A percentile compares a stretch with the other conserved stretches of the same genome.
Conservation (phyloP, 2,113 vertebrate species). For the Scolopax mira region DNA sequence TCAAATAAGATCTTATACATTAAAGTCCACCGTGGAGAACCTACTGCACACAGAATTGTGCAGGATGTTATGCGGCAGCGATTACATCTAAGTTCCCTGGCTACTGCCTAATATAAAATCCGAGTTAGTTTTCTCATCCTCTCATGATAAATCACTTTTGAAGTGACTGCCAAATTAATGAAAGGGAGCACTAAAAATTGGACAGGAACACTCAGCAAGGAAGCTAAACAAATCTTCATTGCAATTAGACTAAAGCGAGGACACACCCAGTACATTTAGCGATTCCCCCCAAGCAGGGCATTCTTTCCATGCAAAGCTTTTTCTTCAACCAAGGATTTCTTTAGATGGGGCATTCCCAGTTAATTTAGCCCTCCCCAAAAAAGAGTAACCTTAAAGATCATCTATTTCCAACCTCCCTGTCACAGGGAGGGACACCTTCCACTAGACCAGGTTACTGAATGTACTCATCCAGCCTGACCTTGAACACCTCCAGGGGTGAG, state of each 20-base stretch:
- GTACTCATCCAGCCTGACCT: not conserved
- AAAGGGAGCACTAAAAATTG: not conserved
- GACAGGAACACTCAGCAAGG: not conserved
- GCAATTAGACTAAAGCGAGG: not conserved
- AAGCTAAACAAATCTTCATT: not conserved
- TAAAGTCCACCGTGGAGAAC: rapidly evolving
- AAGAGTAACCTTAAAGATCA: not conserved
- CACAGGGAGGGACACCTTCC: not conserved
- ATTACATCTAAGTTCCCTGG: not conserved
- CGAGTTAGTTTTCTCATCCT: not conserved
- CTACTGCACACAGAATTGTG: not conserved
- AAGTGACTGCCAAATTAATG: not conserved
- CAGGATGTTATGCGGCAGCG: not conserved
- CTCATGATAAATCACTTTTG: not conserved
- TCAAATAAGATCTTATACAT: rapidly evolving
- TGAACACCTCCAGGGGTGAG: not conserved
- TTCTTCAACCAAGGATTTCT: not conserved
- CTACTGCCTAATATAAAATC: not conserved
- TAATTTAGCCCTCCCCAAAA: not conserved
- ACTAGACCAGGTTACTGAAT: not conserved
- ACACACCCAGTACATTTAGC: not conserved
- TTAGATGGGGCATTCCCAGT: not conserved
- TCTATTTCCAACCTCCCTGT: not conserved
- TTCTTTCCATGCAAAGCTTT: not conserved
- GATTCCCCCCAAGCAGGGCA: not conserved